A percentile compares a stretch with the other conserved stretches of the same genome.
These are phyloP conservation scores for Sternarchorhynchus goeldii DNA, from an alignment of 2,797 vertebrate species.

Conservation along the genomic window DNA sequence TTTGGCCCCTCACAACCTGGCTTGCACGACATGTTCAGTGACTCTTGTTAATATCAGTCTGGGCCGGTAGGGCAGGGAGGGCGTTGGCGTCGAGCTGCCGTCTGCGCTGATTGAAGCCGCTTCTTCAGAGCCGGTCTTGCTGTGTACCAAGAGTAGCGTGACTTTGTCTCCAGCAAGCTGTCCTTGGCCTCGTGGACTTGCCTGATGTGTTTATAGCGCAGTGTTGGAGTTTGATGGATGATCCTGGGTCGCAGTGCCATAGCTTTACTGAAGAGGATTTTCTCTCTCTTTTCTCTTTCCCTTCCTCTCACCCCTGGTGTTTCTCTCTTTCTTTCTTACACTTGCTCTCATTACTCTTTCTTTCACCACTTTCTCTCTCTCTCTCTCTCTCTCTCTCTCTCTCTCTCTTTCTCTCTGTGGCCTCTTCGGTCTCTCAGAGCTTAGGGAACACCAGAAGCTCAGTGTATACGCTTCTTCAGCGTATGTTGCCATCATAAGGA, in stretches of 20 bases:
- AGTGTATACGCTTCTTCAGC: conserved; percentile 40
- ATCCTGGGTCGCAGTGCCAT: conserved; percentile 41
- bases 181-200: conserved; percentile 50
- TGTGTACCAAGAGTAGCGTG: conserved; percentile 31
- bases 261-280: conserved; percentile 35
- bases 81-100: conserved; percentile 33
- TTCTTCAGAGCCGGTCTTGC: conserved; percentile 28
- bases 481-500: conserved; percentile 31
- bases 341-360: conserved; percentile 9
- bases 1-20: conserved; percentile 3
- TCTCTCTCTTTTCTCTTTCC: neutral
- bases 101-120: conserved; percentile 34
- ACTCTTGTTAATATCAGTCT: conserved; percentile 38
- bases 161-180: conserved; percentile 47
- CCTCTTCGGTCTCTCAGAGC: conserved; percentile 19
- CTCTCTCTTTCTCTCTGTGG: conserved; percentile 16
- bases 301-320: neutral
- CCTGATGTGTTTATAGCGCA: conserved; percentile 52
- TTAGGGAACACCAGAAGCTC: conserved; percentile 42
- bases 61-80: conserved; percentile 28
- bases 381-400: conserved; percentile 1
- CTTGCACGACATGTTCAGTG: neutral
- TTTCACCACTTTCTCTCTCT: neutral
- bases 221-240: conserved; percentile 52
- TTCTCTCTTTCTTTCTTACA: neutral